Evolutionary conservation across 2,888 invertebrate genomes (phyloP), one percentile per base, ranked within the genome.

Genomic region (Antheraea assamensis): DNA sequence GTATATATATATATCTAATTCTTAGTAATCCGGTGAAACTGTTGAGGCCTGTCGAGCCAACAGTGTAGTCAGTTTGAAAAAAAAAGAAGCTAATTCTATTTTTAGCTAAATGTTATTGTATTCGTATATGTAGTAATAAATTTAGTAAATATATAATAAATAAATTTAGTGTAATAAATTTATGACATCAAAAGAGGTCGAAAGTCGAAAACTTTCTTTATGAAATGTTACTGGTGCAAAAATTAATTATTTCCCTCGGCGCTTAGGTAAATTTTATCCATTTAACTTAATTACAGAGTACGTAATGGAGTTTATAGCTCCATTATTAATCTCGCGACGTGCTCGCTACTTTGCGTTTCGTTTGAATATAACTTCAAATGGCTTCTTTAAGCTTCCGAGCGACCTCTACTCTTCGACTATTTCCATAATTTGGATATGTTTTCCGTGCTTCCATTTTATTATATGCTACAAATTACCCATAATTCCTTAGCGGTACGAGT

Each of bases 231-330:
- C 81, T 77, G 79, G 55, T 75, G 80, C 82, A 85, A 86, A 89
- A 88, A 89, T 88, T 87, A 88, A 89, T 89, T 86, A 87, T 87
- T 87, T 85, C 81, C 85, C 79, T 81, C 81, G 83, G 84, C 84
- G 87, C 86, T 88, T 85, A 85, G 83, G 85, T 85, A 88, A 89
- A 89, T 90, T 90, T 89, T 87, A 87, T 87, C 88, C 88, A 88
- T 92, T 90, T 87, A 88, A 89, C 88, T 91, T 91, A 90, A 91
- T 92, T 91, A 91, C 87, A 78, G 85, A 87, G 88, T 85, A 85
- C 85, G 89, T 92, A 89, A 90, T 88, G 87, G 87, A 89, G 85
- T 90, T 90, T 89, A 89, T 90, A 81, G 85, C 81, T 80, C 85
- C 85, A 89, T 91, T 90, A 90, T 90, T 90, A 90, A 92, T 90